These are phyloP conservation scores for Drosophila rellima DNA, from an alignment of 2,888 invertebrate species.

Conservation along the genomic window DNA sequence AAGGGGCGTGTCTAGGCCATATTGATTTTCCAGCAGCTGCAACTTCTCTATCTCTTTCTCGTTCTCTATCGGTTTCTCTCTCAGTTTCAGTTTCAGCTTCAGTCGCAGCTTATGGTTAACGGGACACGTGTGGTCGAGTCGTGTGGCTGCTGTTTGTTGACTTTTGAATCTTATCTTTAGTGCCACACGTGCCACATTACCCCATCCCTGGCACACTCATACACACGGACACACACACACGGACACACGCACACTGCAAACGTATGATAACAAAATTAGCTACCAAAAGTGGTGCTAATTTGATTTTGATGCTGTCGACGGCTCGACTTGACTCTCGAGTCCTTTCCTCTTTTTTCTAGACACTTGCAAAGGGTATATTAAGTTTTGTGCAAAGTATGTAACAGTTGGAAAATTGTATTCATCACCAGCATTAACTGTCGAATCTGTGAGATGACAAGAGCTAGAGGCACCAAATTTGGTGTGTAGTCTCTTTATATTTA, in stretches of 20 bases:
- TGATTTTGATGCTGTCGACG: conserved; percentile 76
- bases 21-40: conserved; percentile 45
- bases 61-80: too few species aligned
- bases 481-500: too few species aligned
- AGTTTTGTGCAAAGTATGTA: too few species aligned
- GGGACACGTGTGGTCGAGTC: conserved; percentile 60
- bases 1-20: conserved; percentile 33
- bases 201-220: neutral
- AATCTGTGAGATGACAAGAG: too few species aligned
- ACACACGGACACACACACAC: conserved; percentile 19
- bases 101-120: conserved; percentile 32
- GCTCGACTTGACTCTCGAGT: conserved; percentile 30
- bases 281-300: conserved; percentile 80
- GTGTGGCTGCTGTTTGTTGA: conserved; percentile 64
- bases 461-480: too few species aligned
- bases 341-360: neutral
- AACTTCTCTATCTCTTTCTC: neutral
- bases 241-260: conserved; percentile 39
- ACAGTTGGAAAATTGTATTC: too few species aligned
- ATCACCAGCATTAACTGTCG: too few species aligned
- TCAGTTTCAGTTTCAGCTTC: neutral
- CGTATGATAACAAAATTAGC: conserved; percentile 74
- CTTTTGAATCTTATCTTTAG: conserved; percentile 53
- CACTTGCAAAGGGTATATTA: neutral
- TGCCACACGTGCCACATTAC: conserved; percentile 58